Evolutionary conservation across 2,113 vertebrate species (phyloP), one percentile per base, ranked within the genome.

Genomic region (Aphyosemion australe): DNA sequence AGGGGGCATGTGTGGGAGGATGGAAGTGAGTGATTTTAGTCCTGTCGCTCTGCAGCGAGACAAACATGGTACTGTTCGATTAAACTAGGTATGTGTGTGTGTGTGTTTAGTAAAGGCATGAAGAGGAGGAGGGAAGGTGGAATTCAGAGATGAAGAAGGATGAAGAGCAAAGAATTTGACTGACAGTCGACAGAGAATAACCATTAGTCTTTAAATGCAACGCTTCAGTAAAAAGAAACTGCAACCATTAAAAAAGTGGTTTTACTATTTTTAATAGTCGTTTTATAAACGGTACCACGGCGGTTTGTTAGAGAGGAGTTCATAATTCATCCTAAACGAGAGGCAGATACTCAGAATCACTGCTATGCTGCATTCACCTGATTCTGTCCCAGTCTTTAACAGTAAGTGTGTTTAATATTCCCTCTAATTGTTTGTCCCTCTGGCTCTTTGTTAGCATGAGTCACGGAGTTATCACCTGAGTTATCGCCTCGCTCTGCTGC

Each of bases 51-150:
- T 84, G 92, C 90, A 88, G 90, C 89, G 91, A 92, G 91, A 91
- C 90, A 90, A 93, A 92, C 68, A 86, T 94, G 94, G 94, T 93
- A 92, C 88, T 90, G 92, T 88, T 92, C 94, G 94, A 95, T 94
- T 95, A 91, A 86, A 92, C 83, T 89, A 15, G 46, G 89, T 93
- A 92, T 91, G 93, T 47, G 84, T 93, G 87, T 94, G 92, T 91
- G 93, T 47, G 84, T 93, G 87, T 94, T 94, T 94, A 93, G 94
- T 93, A 92, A 92, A 87, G 70, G 80, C 86, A 88, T 88, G 86
- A 64, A 82, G 34, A 21, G 61, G 56, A 54, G 43, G 51, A 48
- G 43, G 57, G 19, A 10, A 32, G 65, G 26, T 51, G 42, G 61
- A 34, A 32, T 65, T 74, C 32, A 69, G 26, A 61, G 69, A 72